phyloP scores from a whole-genome alignment of 2,113 vertebrate genomes.

The Equus przewalskii region DNA sequence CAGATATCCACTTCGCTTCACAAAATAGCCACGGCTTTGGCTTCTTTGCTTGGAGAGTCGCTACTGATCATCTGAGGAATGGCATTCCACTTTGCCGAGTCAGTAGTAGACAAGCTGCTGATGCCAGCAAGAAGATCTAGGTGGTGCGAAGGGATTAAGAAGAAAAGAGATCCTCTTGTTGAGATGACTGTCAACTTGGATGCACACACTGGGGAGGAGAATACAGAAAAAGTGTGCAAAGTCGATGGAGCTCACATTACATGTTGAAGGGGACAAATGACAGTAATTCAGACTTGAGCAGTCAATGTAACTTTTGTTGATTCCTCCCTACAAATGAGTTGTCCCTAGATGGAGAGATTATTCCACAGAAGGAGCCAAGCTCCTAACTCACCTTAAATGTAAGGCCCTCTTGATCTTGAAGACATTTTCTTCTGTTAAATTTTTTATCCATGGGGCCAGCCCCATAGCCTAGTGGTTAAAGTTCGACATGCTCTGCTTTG shows the following conservation, averaged over 20 bases:
- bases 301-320: accelerated
- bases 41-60: accelerated
- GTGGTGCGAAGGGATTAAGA: accelerated
- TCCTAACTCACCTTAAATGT: too few species aligned
- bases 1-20: neutral
- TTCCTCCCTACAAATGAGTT: accelerated
- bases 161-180: accelerated
- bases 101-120: neutral
- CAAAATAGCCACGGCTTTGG: accelerated
- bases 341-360: accelerated
- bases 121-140: accelerated
- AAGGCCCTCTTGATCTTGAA: neutral
- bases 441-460: too few species aligned
- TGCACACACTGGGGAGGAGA: accelerated
- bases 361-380: too few species aligned
- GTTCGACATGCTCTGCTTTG: too few species aligned
- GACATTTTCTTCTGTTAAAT: neutral
- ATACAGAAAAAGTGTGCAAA: accelerated
- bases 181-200: accelerated
- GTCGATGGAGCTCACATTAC: accelerated
- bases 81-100: accelerated
- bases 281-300: accelerated
- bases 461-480: too few species aligned
- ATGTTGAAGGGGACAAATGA: accelerated
- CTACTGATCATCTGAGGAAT: accelerated